Conservation (phyloP, 2,113 vertebrate genomes). For the Epinephelus lanceolatus region DNA sequence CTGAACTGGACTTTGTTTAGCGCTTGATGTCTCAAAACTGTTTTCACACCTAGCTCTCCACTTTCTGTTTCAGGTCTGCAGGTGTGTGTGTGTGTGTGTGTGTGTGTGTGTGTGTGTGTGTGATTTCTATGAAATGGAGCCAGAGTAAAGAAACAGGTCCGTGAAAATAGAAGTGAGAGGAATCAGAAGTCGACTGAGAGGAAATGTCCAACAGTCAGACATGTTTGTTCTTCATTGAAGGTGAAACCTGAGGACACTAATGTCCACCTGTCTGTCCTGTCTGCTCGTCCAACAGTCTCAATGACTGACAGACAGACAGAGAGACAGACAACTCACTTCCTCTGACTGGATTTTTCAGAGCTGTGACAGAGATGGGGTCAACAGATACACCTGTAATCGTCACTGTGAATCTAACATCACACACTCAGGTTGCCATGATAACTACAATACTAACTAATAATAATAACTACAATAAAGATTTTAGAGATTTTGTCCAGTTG, state of each 20-base stretch:
- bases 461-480: too few species aligned
- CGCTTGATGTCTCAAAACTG: not conserved
- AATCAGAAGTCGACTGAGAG: not conserved
- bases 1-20: too few species aligned
- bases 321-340: not conserved
- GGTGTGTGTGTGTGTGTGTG: not conserved
- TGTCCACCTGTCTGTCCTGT: not conserved
- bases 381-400: too few species aligned
- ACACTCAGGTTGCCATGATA: too few species aligned
- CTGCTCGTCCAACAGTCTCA: not conserved
- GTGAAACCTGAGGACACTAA: not conserved
- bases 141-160: not conserved
- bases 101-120: slow-evolving; percentile 12
- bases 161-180: slow-evolving; percentile 41
- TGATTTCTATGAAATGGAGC: slow-evolving; percentile 26
- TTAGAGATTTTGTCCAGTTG: too few species aligned
- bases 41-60: not conserved
- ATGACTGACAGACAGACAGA: not conserved
- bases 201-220: not conserved
- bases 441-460: too few species aligned
- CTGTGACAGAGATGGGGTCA: too few species aligned
- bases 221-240: not conserved
- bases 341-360: too few species aligned
- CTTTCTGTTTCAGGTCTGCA: slow-evolving; percentile 23
- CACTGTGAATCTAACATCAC: too few species aligned